These are phyloP conservation scores for Macaria liturata DNA, from an alignment of 2,888 invertebrate genomes.

Conservation along the genomic window DNA sequence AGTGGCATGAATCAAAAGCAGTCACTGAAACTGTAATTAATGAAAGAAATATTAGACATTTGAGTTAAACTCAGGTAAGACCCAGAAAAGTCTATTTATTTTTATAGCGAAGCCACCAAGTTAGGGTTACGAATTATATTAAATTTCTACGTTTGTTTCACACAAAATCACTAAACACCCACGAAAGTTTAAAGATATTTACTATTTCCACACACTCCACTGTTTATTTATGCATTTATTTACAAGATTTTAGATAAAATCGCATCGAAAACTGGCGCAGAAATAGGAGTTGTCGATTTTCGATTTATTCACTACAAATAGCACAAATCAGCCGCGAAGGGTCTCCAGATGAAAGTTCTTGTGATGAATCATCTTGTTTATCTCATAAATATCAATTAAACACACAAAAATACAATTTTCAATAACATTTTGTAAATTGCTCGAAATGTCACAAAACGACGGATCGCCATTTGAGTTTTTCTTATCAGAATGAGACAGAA, in stretches of 20 bases:
- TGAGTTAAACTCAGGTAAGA: no score
- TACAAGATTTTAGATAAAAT: slow-evolving; percentile 12
- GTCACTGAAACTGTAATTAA: no score
- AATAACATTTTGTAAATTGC: slow-evolving; percentile 52
- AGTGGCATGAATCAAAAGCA: no score
- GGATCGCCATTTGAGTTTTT: slow-evolving; percentile 70
- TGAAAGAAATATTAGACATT: no score
- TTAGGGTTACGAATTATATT: neutral
- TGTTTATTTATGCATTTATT: slow-evolving; percentile 6
- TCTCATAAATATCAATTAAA: slow-evolving; percentile 55
- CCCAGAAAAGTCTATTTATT: slow-evolving; percentile 6
- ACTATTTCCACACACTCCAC: slow-evolving; percentile 4
- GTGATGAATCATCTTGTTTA: slow-evolving; percentile 51
- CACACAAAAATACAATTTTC: slow-evolving; percentile 47
- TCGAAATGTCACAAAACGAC: slow-evolving; percentile 67
- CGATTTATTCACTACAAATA: slow-evolving; percentile 27
- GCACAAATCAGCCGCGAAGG: slow-evolving; percentile 33
- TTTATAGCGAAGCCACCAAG: neutral
- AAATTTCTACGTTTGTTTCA: slow-evolving; percentile 3
- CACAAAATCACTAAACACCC: slow-evolving; percentile 12
- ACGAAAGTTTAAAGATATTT: neutral
- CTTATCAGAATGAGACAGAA: slow-evolving; percentile 49
- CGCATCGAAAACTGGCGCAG: slow-evolving; percentile 29
- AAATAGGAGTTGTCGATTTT: slow-evolving; percentile 34
- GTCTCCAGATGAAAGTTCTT: slow-evolving; percentile 1